These are phyloP conservation scores for Carapus acus DNA, from an alignment of 2,797 vertebrate genomes.

Conservation along the genomic window DNA sequence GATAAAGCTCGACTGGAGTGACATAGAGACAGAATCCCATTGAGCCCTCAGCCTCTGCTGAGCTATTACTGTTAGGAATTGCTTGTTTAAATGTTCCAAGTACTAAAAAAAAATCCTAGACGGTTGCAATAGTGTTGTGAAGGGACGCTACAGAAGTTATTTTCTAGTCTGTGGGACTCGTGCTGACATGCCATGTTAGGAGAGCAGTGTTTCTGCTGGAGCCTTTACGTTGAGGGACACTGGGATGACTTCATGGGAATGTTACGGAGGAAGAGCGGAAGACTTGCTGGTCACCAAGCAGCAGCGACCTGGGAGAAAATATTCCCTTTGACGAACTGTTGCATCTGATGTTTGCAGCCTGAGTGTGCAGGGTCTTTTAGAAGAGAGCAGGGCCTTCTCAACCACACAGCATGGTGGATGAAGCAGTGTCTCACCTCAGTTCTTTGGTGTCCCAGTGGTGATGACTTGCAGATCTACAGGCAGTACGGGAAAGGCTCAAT, in stretches of 20 bases:
- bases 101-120: too few relatives aligned
- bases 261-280: slow-evolving; percentile 50
- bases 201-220: too few relatives aligned
- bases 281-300: slow-evolving; percentile 44
- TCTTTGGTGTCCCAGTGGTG: slow-evolving; percentile 18
- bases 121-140: too few relatives aligned
- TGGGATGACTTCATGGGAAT: slow-evolving; percentile 40
- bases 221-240: slow-evolving; percentile 7
- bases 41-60: too few relatives aligned
- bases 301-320: slow-evolving; percentile 10
- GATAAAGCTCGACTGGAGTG: too few relatives aligned
- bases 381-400: slow-evolving; percentile 11
- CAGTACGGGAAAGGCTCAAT: slow-evolving; percentile 2
- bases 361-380: slow-evolving; percentile 3
- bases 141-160: too few relatives aligned
- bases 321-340: slow-evolving; percentile 6
- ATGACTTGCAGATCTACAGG: slow-evolving; percentile 13
- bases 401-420: slow-evolving; percentile 1
- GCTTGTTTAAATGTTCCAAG: too few relatives aligned
- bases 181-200: too few relatives aligned
- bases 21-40: too few relatives aligned
- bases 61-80: too few relatives aligned
- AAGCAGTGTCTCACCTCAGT: slow-evolving; percentile 26
- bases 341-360: neutral
- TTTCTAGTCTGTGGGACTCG: too few relatives aligned